Evolutionary conservation across 1,140 invertebrate species (phyloP).

Genomic region (Sarcophaga peregrina): DNA sequence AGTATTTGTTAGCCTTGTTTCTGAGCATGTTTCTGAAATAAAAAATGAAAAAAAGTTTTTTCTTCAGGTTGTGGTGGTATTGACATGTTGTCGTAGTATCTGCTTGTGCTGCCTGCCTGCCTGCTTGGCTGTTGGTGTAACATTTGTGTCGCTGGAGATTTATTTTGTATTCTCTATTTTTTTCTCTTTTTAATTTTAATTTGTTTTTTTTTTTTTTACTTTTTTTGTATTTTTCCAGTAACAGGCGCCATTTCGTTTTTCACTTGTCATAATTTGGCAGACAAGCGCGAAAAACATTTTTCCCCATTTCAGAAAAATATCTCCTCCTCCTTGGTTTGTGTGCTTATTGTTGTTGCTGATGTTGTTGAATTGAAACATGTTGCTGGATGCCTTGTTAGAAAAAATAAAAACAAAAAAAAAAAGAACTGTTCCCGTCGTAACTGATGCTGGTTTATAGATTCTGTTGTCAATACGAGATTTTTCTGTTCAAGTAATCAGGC

Average conservation of each 20-base stretch:
- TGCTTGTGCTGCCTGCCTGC: no score
- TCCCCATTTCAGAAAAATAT: background rate
- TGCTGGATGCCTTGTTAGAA: background rate
- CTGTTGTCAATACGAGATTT: background rate
- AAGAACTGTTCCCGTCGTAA: background rate
- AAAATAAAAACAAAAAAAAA: no score
- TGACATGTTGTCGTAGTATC: background rate
- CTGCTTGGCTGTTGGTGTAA: background rate
- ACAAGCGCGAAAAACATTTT: conserved; percentile 35
- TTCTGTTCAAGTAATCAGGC: conserved; percentile 18
- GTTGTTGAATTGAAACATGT: conserved; percentile 5
- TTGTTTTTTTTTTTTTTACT: background rate
- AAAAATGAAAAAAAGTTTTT: background rate
- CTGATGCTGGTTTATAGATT: conserved; percentile 15
- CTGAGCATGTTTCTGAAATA: background rate
- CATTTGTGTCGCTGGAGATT: conserved; percentile 37
- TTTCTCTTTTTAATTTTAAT: background rate
- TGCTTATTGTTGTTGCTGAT: background rate
- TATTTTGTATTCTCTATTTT: background rate
- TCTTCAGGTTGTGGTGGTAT: conserved; percentile 5
- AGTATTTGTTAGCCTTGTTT: background rate
- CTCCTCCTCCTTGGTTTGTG: background rate
- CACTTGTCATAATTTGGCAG: conserved; percentile 41
- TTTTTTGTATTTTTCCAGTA: background rate
- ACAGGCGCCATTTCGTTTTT: conserved; percentile 38